These are phyloP conservation scores for Carterocephalus palaemon DNA, from an alignment of 2,888 invertebrate species.

Conservation along the genomic window DNA sequence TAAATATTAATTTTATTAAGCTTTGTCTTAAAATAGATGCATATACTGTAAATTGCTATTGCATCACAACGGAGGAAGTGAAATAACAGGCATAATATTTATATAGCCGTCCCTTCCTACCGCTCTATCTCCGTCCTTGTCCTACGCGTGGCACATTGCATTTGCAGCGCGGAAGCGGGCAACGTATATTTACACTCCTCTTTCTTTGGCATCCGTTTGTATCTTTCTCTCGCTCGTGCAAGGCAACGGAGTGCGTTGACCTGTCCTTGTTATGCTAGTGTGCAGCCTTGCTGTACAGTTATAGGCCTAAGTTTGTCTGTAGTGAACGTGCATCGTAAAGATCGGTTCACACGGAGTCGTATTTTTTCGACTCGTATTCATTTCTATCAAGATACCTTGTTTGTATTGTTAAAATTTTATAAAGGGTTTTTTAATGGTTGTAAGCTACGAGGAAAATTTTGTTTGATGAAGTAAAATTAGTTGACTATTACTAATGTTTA, in stretches of 20 bases:
- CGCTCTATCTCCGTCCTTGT: constrained; percentile 59
- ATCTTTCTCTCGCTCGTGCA: constrained; percentile 60
- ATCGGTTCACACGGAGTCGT: constrained; percentile 53
- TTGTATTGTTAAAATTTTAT: background rate
- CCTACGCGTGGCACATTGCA: constrained; percentile 52
- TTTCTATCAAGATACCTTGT: constrained; percentile 9
- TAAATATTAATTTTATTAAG: constrained; percentile 51
- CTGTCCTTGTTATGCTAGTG: constrained; percentile 76
- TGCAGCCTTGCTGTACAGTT: constrained; percentile 78
- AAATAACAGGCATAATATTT: constrained; percentile 78
- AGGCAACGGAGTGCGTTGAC: constrained; percentile 78
- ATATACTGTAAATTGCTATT: constrained; percentile 67
- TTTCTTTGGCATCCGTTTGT: constrained; percentile 41
- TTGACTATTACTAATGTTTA: too few relatives aligned
- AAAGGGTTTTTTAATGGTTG: too few relatives aligned
- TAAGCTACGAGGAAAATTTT: too few relatives aligned
- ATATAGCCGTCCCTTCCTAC: constrained; percentile 63
- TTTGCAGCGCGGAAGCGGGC: constrained; percentile 48
- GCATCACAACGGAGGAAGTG: constrained; percentile 78
- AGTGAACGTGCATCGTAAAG: constrained; percentile 67
- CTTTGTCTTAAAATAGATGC: constrained; percentile 71
- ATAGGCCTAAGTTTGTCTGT: constrained; percentile 58
- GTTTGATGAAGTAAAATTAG: too few relatives aligned
- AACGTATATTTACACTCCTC: constrained; percentile 45
- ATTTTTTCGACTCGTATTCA: constrained; percentile 29